A percentile compares a stretch with the other conserved stretches of the same genome.
Evolutionary conservation across 2,888 invertebrate species (phyloP).

Genomic region (Diploptera punctata): DNA sequence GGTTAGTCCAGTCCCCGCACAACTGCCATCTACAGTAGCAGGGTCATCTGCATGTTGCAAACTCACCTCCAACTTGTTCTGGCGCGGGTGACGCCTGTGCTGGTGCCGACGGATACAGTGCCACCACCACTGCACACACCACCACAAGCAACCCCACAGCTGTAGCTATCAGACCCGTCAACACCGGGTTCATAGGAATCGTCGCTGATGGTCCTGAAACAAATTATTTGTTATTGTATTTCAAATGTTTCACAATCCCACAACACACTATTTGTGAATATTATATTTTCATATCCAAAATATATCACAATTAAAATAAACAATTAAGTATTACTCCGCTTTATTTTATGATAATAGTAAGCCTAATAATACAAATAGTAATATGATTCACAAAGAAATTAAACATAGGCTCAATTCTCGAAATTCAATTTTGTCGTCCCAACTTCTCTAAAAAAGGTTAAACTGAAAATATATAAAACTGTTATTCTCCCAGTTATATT

Average conservation of each 20-base stretch:
- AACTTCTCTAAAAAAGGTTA: too few species aligned
- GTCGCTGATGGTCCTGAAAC: slow-evolving; percentile 65
- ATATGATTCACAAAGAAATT: too few species aligned
- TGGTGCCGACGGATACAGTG: slow-evolving; percentile 66
- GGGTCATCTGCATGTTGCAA: slow-evolving; percentile 52
- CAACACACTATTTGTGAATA: not conserved
- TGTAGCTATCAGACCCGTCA: slow-evolving; percentile 78
- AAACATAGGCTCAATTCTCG: too few species aligned
- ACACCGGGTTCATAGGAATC: slow-evolving; percentile 74
- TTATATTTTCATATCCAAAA: too few species aligned
- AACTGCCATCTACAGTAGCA: slow-evolving; percentile 53
- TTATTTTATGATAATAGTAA: too few species aligned
- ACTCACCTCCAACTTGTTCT: slow-evolving; percentile 52
- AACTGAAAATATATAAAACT: too few species aligned
- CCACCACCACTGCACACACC: slow-evolving; percentile 77
- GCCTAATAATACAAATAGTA: too few species aligned
- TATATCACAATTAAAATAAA: too few species aligned
- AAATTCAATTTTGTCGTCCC: too few species aligned
- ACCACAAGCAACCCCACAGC: slow-evolving; percentile 78
- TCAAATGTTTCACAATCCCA: not conserved
- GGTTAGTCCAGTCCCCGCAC: slow-evolving; percentile 35
- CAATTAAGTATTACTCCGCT: too few species aligned
- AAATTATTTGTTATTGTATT: not conserved
- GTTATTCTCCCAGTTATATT: too few species aligned
- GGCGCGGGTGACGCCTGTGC: slow-evolving; percentile 47